Base-by-base conservation (phyloP, 35 echinoderm and acorn worm genomes). In the Diadema setosum region DNA sequence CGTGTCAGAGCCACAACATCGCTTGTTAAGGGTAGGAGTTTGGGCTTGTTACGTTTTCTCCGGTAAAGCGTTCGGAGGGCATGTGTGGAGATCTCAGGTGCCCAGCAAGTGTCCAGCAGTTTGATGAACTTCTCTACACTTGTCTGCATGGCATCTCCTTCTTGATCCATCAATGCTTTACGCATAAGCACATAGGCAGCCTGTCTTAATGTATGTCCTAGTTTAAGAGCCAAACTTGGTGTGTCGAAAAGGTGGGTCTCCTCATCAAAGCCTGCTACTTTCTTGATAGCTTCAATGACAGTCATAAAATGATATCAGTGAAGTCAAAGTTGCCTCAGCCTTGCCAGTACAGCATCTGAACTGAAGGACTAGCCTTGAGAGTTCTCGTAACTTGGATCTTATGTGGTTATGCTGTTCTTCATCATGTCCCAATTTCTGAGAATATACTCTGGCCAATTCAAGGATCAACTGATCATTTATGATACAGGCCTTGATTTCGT, bases 21-120 rank as follows among this genome's bases (percentile, higher is more conserved):
- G 29, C 21, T 39, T 43, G 78, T 94, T 63, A 94, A 36, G 1
- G 87, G 92, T n/a, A 94, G 48, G 6, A 65, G 39, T 26, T 89
- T 90, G 75, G 86, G 86, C 3, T 94, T 90, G 40, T 90, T 88
- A 30, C 87, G 32, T 81, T 90, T 94, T 7, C 33, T 48, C 74
- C 90, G 14, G 9, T 90, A 70, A 18, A 94, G 34, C 39, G 86
- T 89, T 2, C 82, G 60, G 7, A 94, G 63, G 17, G 92, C 87
- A 85, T 94, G 86, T 15, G 31, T 49, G 64, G 81, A 84, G 25
- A 94, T 78, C 52, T 85, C 55, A 81, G 82, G 40, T 80, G 59
- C 87, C 92, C 92, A 94, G 9, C 82, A 56, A 46, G 65, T 81
- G 8, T 89, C 49, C 26, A 56, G 23, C 26, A 85, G 50, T n/a